A percentile compares a stretch with the other conserved stretches of the same genome.
Evolutionary conservation across 2,888 invertebrate species (phyloP).

Genomic region (Cosmopolites sordidus): DNA sequence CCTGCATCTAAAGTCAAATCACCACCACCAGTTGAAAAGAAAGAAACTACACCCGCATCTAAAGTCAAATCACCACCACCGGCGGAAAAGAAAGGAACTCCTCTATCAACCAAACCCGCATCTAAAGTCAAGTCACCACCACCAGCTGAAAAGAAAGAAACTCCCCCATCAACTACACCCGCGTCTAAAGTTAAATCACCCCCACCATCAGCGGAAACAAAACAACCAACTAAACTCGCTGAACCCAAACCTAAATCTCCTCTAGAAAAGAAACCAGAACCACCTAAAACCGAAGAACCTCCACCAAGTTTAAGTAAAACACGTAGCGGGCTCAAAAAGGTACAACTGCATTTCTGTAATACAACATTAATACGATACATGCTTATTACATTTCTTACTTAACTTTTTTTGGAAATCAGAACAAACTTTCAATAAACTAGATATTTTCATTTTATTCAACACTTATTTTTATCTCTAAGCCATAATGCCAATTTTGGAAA

Average conservation of each 20-base stretch:
- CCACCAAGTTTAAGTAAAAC: slow-evolving; percentile 34
- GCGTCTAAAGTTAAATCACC: slow-evolving; percentile 10
- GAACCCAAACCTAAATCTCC: slow-evolving; percentile 20
- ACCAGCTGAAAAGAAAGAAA: slow-evolving; percentile 27
- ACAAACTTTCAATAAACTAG: no score
- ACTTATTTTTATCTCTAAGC: no score
- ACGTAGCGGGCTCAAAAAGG: slow-evolving; percentile 34
- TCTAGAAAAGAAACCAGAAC: slow-evolving; percentile 20
- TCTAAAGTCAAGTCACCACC: slow-evolving; percentile 20
- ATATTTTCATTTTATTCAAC: no score
- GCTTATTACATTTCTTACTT: no score
- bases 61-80: slow-evolving; percentile 20
- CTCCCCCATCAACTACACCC: slow-evolving; percentile 23
- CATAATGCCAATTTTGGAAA: no score
- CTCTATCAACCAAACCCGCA: slow-evolving; percentile 34
- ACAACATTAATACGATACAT: no score
- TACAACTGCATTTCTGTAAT: no score
- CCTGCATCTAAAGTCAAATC: slow-evolving; percentile 20
- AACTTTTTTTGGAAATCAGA: no score
- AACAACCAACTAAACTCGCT: slow-evolving; percentile 38
- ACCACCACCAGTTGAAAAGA: slow-evolving; percentile 27
- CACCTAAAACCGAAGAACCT: slow-evolving; percentile 25
- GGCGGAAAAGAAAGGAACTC: slow-evolving; percentile 40
- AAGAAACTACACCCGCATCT: slow-evolving; percentile 19
- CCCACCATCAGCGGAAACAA: slow-evolving; percentile 34